Conservation (phyloP, 1,140 invertebrate species). For the Micrasema minimum region DNA sequence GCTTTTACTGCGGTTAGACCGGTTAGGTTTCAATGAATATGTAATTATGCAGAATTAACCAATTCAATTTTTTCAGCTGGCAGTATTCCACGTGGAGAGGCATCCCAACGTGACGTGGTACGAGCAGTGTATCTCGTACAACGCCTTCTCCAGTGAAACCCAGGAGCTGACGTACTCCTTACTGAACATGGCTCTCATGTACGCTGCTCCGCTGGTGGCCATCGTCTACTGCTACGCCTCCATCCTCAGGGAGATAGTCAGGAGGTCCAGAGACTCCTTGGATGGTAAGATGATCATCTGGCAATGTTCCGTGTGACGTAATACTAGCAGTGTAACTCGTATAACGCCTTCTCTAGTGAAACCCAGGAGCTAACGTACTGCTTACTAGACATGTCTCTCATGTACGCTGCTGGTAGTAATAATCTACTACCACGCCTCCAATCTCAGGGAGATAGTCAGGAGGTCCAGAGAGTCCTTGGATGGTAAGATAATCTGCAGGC, state of each 20-base stretch:
- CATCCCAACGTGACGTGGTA: conserved; percentile 82
- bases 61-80: conserved; percentile 60
- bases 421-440: conserved; percentile 86
- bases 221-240: conserved; percentile 89
- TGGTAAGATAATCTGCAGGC: conserved; percentile 67
- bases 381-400: conserved; percentile 81
- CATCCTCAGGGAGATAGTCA: conserved; percentile 83
- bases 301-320: conserved; percentile 83
- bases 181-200: conserved; percentile 86
- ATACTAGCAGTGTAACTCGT: conserved; percentile 86
- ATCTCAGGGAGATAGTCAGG: conserved; percentile 80
- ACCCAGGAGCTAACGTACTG: conserved; percentile 79
- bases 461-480: conserved; percentile 68
- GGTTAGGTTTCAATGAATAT: too few relatives aligned
- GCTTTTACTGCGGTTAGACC: too few relatives aligned
- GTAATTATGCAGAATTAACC: too few relatives aligned
- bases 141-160: conserved; percentile 73
- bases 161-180: conserved; percentile 81
- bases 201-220: conserved; percentile 82
- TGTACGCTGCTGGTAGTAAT: conserved; percentile 88
- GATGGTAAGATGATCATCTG: conserved; percentile 66
- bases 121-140: conserved; percentile 84
- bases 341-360: conserved; percentile 74
- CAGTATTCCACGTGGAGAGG: conserved; percentile 82
- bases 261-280: conserved; percentile 67